A percentile compares a stretch with the other conserved stretches of the same genome.
Conservation (phyloP, 2,888 invertebrate species). For the Maniola hyperantus region DNA sequence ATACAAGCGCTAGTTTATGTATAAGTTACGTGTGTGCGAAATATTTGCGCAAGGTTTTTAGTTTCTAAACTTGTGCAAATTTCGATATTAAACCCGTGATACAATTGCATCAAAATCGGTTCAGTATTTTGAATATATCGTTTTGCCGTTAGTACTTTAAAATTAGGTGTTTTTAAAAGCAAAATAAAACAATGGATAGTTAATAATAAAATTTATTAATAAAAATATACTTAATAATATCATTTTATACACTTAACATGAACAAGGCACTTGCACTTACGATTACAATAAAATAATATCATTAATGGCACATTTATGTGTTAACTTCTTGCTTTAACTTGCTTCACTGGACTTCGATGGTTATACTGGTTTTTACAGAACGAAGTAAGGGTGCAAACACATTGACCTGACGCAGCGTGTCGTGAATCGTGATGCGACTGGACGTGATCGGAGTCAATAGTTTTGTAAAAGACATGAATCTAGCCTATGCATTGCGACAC, state of each 20-base stretch:
- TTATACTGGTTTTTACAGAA: neutral
- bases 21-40: no score
- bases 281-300: constrained; percentile 48
- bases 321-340: no score
- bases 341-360: neutral
- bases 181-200: constrained; percentile 44
- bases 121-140: no score
- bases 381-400: neutral
- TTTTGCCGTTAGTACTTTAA: no score
- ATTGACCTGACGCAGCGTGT: neutral
- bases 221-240: constrained; percentile 50
- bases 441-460: no score
- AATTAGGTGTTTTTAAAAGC: constrained; percentile 22
- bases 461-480: no score
- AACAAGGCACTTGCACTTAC: constrained; percentile 42
- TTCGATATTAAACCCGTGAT: no score
- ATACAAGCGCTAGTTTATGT: no score
- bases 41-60: no score
- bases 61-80: no score
- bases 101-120: no score
- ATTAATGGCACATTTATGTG: constrained; percentile 63
- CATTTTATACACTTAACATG: constrained; percentile 45
- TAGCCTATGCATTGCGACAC: neutral
- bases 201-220: constrained; percentile 59
- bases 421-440: neutral